Percentiles rank a stretch among this genome's conserved stretches.
Conservation (phyloP, 37 sponge, comb jelly and placozoan genomes). For the Amphimedon queenslandica region DNA sequence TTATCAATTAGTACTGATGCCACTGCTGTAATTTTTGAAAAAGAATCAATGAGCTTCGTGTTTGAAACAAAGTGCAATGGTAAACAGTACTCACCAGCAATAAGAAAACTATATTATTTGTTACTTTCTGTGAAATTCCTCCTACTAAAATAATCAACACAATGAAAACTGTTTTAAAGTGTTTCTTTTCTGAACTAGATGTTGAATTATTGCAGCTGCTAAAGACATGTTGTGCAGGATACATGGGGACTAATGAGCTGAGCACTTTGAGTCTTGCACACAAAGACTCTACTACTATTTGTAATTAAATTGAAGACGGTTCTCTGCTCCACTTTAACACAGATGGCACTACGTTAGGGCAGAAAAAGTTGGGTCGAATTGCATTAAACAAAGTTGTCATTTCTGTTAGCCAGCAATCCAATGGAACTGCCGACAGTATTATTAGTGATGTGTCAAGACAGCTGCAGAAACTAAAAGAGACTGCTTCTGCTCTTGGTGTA, state of each 20-base stretch:
- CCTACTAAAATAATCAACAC: conserved; percentile 16
- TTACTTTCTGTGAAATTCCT: conserved; percentile 24
- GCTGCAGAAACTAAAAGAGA: conserved; percentile 11
- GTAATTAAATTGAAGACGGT: not conserved
- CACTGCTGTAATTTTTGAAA: no score
- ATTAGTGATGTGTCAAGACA: conserved; percentile 22
- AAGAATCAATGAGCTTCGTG: no score
- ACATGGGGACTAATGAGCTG: conserved; percentile 33
- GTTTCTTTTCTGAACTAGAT: conserved; percentile 19
- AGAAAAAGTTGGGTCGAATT: conserved; percentile 16
- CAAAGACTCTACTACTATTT: no score
- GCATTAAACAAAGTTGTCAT: conserved; percentile 18
- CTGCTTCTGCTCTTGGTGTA: conserved; percentile 10
- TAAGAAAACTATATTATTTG: no score
- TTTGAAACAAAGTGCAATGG: no score
- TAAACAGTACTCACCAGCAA: no score
- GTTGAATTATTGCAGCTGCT: conserved; percentile 8
- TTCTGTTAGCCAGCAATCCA: no score
- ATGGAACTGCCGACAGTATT: no score
- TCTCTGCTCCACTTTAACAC: conserved; percentile 15
- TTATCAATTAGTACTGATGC: no score
- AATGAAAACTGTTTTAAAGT: conserved; percentile 31
- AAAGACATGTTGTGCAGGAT: conserved; percentile 23
- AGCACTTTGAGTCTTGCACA: conserved; percentile 10
- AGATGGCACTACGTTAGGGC: conserved; percentile 23